Conservation (phyloP, 2,113 vertebrate species). For the Elgaria multicarinata region DNA sequence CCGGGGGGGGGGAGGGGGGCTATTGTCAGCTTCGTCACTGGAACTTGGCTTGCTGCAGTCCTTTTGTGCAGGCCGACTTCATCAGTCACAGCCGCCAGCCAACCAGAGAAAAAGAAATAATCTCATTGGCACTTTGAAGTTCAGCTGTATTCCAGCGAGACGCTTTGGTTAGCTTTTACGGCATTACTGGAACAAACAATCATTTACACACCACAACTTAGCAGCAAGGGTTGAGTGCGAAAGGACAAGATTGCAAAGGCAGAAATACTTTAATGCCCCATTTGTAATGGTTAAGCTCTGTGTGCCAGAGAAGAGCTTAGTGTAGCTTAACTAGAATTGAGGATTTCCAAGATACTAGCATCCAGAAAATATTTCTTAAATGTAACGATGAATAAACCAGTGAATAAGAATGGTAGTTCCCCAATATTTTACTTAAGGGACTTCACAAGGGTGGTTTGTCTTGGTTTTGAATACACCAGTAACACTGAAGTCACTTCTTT, state of each 20-base stretch:
- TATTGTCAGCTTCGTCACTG: conserved; percentile 8
- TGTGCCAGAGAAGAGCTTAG: background rate
- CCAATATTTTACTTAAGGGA: background rate
- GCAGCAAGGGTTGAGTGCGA: background rate
- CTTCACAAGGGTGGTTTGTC: background rate
- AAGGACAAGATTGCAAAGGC: background rate
- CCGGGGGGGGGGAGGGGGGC: background rate
- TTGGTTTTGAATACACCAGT: background rate
- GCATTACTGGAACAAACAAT: background rate
- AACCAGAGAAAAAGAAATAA: conserved; percentile 27
- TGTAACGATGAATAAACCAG: background rate
- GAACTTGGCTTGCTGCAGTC: background rate
- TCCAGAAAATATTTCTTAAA: conserved; percentile 19
- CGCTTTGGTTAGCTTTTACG: background rate
- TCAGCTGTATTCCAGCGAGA: conserved; percentile 1
- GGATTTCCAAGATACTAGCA: background rate
- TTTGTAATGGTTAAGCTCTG: conserved; percentile 1
- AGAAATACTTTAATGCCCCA: background rate
- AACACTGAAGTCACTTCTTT: background rate
- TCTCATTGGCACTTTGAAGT: conserved; percentile 6
- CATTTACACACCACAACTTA: background rate
- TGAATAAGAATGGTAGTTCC: background rate
- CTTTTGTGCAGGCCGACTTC: conserved; percentile 20
- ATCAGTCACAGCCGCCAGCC: conserved; percentile 19
- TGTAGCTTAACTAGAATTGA: conserved; percentile 9